These are phyloP conservation scores for Sericinus montela DNA, from an alignment of 2,888 invertebrate genomes.

Conservation along the genomic window DNA sequence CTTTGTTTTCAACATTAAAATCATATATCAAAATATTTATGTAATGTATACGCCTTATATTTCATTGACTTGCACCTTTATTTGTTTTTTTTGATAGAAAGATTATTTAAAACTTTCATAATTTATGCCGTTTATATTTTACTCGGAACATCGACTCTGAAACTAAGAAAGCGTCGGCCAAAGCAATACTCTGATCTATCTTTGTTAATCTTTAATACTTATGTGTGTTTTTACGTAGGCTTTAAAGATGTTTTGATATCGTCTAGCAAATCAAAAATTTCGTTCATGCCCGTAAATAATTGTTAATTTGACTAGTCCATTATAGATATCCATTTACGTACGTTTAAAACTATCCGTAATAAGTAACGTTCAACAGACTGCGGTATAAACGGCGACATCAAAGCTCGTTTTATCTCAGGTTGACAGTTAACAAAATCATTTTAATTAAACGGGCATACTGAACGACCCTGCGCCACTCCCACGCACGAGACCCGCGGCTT, in stretches of 20 bases:
- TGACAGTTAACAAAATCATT: constrained; percentile 78
- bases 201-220: constrained; percentile 2
- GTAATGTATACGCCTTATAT: constrained; percentile 1
- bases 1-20: background rate
- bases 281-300: constrained; percentile 9
- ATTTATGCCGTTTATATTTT: constrained; percentile 10
- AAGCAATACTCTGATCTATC: constrained; percentile 1
- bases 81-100: constrained; percentile 9
- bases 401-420: constrained; percentile 62
- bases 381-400: constrained; percentile 47
- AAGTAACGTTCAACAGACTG: background rate
- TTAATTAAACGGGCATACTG: constrained; percentile 63
- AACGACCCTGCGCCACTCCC: constrained; percentile 38
- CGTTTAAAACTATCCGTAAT: background rate
- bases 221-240: constrained; percentile 10
- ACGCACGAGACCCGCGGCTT: constrained; percentile 32
- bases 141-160: background rate
- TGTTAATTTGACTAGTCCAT: constrained; percentile 9
- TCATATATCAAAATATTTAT: constrained; percentile 11
- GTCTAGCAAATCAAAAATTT: constrained; percentile 14
- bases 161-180: background rate
- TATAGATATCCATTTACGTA: constrained; percentile 4
- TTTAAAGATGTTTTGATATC: constrained; percentile 7
- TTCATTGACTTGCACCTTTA: constrained; percentile 7
- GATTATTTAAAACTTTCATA: background rate